These are phyloP conservation scores for Diarsia mendica DNA, from an alignment of 2,888 invertebrate genomes.

Conservation along the genomic window DNA sequence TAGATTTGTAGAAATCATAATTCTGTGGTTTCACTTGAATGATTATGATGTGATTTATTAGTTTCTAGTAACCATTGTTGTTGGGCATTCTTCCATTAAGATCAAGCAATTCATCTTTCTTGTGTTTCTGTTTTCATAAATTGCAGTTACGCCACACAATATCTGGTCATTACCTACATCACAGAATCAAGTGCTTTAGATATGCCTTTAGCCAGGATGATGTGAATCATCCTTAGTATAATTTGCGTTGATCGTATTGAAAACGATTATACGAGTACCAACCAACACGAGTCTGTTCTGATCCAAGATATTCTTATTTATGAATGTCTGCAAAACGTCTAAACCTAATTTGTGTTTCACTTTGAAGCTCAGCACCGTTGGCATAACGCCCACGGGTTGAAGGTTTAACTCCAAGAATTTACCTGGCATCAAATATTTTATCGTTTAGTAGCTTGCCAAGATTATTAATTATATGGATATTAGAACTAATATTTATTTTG, in stretches of 20 bases:
- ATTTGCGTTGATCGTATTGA: not conserved
- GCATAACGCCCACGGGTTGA: slow-evolving; percentile 49
- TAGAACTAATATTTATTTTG: slow-evolving; percentile 25
- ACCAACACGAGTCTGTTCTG: slow-evolving; percentile 16
- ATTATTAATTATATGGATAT: slow-evolving; percentile 32
- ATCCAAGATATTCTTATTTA: slow-evolving; percentile 43
- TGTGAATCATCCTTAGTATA: slow-evolving; percentile 1
- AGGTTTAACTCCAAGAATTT: slow-evolving; percentile 43
- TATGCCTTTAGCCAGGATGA: not conserved
- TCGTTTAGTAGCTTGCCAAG: slow-evolving; percentile 44
- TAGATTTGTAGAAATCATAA: slow-evolving; percentile 1
- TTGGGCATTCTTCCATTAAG: not conserved
- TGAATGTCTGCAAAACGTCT: slow-evolving; percentile 38
- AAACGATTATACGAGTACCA: slow-evolving; percentile 15
- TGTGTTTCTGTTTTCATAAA: not conserved
- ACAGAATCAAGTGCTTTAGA: not conserved
- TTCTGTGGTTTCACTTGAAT: not conserved
- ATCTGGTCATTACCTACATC: not conserved
- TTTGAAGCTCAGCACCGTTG: slow-evolving; percentile 25
- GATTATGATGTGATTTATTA: not conserved
- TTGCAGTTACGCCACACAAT: not conserved
- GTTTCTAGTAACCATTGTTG: not conserved
- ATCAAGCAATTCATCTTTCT: slow-evolving; percentile 5
- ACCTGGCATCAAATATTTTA: slow-evolving; percentile 51
- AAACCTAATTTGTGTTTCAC: slow-evolving; percentile 43